Evolutionary conservation across 2,888 invertebrate genomes (phyloP), one percentile per base, ranked within the genome.

Genomic region (Poecilus cupreus): DNA sequence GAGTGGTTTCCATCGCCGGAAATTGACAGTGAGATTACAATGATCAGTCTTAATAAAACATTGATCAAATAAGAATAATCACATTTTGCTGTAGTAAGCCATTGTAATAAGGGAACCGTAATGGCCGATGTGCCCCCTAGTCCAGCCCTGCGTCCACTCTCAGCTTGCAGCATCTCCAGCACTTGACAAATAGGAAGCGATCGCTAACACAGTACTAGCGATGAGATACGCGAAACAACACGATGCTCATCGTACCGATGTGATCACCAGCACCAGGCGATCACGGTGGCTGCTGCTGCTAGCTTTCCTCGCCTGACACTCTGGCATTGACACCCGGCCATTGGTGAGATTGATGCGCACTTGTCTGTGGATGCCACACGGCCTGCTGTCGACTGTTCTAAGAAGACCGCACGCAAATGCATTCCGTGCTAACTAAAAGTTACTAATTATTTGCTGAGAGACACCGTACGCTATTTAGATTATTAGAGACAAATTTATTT

Each of bases 171-270:
- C 54, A 54, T 32, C 32, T 32, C 4, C 32, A 32, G 4, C 32
- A 3, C 32, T 32, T 32, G 60, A 60, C 60, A 60, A 60, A 60
- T 60, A 60, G 60, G 60, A 60, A 60, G 60, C 13, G 26, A 60
- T 60, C 22, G 60, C 22, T 54, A 60, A 60, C 43, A 43, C 43
- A 32, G 10, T 43, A 43, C 43, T 13, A n/a, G n/a, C 26, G 60
- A 60, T 60, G 60, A 60, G 60, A 60, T 60, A 60, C 60, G 60
- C 26, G 60, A 26, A 60, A 60, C 60, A 60, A 13, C 26, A n/a
- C 60, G 60, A 60, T 60, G 26, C 24, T 60, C 22, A 22, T 24
- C n/a, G 22, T 54, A 22, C 54, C 18, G 54, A 54, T 54, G 54
- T 22, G 24, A 60, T 60, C 49, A n/a, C 16, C 49, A 49, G 49